A percentile compares a stretch with the other conserved stretches of the same genome.
Evolutionary conservation across 1,140 invertebrate genomes (phyloP).

Genomic region (Lepidurus arcticus): DNA sequence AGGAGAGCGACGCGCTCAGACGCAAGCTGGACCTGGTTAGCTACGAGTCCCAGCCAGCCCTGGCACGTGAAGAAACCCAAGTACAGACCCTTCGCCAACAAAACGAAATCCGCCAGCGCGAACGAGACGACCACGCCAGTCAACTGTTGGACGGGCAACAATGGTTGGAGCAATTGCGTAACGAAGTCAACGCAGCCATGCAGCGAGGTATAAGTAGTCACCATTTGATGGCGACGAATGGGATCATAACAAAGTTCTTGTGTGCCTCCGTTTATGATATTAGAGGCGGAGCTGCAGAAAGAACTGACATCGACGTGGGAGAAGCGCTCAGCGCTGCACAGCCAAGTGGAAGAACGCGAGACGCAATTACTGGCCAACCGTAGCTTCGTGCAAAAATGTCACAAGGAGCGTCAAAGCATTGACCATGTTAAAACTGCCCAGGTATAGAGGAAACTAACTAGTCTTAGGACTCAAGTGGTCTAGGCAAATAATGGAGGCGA

Average conservation of each 20-base stretch:
- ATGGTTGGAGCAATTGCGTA: background rate
- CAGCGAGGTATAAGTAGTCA: background rate
- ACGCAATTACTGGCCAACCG: background rate
- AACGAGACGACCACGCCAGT: background rate
- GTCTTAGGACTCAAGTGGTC: background rate
- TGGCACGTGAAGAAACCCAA: background rate
- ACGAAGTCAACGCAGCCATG: background rate
- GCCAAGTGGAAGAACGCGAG: background rate
- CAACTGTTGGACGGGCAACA: background rate
- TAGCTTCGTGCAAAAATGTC: conserved; percentile 1
- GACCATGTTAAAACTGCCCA: background rate
- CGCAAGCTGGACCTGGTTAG: background rate
- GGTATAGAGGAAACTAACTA: background rate
- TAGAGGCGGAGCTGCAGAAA: conserved; percentile 9
- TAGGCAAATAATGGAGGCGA: background rate
- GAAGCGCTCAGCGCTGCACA: background rate
- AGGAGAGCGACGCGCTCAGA: background rate
- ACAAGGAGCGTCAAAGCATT: background rate
- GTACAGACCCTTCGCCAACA: background rate
- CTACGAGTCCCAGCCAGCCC: background rate
- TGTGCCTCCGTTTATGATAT: background rate
- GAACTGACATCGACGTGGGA: background rate
- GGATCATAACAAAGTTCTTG: background rate
- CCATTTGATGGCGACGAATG: no score
- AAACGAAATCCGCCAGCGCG: background rate